Base-by-base conservation (phyloP, 2,113 vertebrate species). In the Trochalopteron elliotii region DNA sequence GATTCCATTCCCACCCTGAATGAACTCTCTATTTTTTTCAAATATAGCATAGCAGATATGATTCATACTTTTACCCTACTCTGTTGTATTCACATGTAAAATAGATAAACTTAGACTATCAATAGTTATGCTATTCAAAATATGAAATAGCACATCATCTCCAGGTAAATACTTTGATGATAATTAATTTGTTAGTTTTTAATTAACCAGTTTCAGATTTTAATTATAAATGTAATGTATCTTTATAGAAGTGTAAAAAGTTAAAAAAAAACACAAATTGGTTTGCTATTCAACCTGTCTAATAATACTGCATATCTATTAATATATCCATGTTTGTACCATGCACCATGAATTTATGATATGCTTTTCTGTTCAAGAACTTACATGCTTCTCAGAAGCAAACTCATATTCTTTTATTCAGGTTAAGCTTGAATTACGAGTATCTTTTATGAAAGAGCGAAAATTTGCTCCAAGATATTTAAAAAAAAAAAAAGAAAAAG, bases 341-440 rank as follows among this genome's bases (percentile, higher is more conserved):
- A 24, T 52, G 27, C 11, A 74, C 7, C 20, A 56, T 76, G 13
- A 21, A 71, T 71, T 89, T 77, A 28, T 78, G 8, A 28, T 35
- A 39, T 9, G 5, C 2, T 76, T 22, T 57, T 50, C 63, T 50
- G 35, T 18, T 79, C 49, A 89, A 83, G 45, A 70, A 78, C 3
- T 67, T 70, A 60, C 2, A 52, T 13, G 18, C 11, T 90, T 80
- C 42, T 52, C 40, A 74, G 35, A 75, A 69, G 25, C 33, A 27
- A 78, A 68, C 2, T 72, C 19, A 28, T 10, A 31, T 40, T 60
- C 28, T 60, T n/a, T 8, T 68, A 63, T 28, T 42, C 22, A 52
- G 5, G 11, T 56, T 74, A 31, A 83, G 4, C 12, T 64, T 79
- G 39, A 83, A 65, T 67, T 45, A 20, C 0, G 0, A 49, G 0